Evolutionary conservation across 2,888 invertebrate genomes (phyloP), one percentile per base, ranked within the genome.

Genomic region (Tetrapedia diversipes): DNA sequence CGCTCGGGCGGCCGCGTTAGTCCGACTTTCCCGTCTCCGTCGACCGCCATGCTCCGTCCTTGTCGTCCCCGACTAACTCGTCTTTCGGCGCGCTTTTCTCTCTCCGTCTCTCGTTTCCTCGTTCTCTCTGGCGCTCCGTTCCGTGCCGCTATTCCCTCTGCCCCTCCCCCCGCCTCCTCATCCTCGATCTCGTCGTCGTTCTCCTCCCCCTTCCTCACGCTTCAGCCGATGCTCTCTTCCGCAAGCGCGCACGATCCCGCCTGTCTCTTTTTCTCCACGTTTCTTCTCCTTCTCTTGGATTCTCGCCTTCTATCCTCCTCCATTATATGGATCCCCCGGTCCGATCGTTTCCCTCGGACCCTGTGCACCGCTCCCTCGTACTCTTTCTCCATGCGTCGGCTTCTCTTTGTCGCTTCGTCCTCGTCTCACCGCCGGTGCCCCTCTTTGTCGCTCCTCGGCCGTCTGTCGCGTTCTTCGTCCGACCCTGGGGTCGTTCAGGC

Each of bases 1-100:
- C 86, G 66, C 86, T 88, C 86, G 82, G 81, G 66, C 85, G 69
- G 61, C 66, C 77, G 77, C 72, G 70, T 75, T 78, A 79, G 75
- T 68, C 65, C 72, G 63, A 83, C 75, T 81, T 70, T 49, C 51
- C 66, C 77, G 49, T 81, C 83, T 80, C 59, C 57, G 68, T 83
- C 80, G 56, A 43, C 56, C 70, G 39, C 54, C 53, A 22, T 29
- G 47, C 64, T 77, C 71, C 59, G 41, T 80, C 81, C 77, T 77
- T 64, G 69, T 85, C 81, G 57, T 29, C 57, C 82, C 70, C 65
- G 49, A 47, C 32, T 54, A 54, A 75, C 80, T 79, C 83, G 81
- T 82, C 81, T 79, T 80, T 83, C 76, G 69, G 63, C 72, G 59
- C 65, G 59, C 49, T 57, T 59, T 64, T 63, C 53, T 61, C 70